phyloP scores from a whole-genome alignment of 2,797 vertebrate species.

The Clarias laeviceps region DNA sequence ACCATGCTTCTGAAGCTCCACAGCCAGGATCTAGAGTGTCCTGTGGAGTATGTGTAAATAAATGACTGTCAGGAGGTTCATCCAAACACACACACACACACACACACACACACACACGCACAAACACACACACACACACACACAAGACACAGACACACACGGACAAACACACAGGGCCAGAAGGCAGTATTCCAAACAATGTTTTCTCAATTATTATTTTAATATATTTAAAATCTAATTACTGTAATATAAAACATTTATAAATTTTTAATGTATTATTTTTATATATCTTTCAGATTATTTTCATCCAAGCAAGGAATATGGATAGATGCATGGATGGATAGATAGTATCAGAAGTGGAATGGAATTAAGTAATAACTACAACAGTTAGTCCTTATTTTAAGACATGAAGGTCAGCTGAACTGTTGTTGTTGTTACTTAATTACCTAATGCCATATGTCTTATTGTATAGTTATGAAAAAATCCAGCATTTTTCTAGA shows the following conservation, averaged over 20 bases:
- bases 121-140: not conserved
- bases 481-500: too few species aligned
- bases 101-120: not conserved
- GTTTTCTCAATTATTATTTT: not conserved
- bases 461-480: too few species aligned
- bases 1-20: not conserved
- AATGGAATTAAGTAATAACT: too few species aligned
- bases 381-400: too few species aligned
- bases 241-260: not conserved
- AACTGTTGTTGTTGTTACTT: too few species aligned
- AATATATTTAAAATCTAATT: not conserved
- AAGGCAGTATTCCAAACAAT: not conserved
- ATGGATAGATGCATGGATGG: too few species aligned
- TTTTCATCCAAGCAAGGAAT: not conserved
- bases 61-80: not conserved
- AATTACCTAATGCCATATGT: too few species aligned
- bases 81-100: not conserved
- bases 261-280: not conserved
- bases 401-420: too few species aligned
- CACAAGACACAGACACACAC: not conserved
- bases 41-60: not conserved
- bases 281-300: not conserved
- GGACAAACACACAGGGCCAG: not conserved
- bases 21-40: not conserved
- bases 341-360: too few species aligned